phyloP scores from a whole-genome alignment of 2,797 vertebrate species.

The Brotula barbata region DNA sequence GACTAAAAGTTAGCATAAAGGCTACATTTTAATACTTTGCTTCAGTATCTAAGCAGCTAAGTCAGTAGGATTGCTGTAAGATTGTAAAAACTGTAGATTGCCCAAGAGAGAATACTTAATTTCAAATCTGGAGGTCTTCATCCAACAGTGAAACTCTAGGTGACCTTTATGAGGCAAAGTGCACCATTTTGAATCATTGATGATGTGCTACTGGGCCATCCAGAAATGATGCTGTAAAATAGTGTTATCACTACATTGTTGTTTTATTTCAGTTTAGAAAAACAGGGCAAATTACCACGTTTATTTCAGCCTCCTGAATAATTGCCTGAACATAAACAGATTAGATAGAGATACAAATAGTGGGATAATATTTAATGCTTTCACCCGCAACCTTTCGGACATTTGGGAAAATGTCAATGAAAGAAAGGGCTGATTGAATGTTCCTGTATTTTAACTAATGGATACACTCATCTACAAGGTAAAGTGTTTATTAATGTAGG shows the following conservation, averaged over 20 bases:
- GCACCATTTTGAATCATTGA: slow-evolving; percentile 69
- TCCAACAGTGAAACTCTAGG: slow-evolving; percentile 7
- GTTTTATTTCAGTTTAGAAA: slow-evolving; percentile 71
- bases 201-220: slow-evolving; percentile 59
- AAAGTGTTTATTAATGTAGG: slow-evolving; percentile 54
- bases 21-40: no score
- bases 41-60: no score
- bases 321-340: slow-evolving; percentile 78
- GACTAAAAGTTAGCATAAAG: no score
- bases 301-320: slow-evolving; percentile 71
- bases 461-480: slow-evolving; percentile 46
- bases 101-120: no score
- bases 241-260: slow-evolving; percentile 84
- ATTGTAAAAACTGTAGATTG: no score
- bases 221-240: slow-evolving; percentile 81
- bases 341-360: slow-evolving; percentile 60
- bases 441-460: slow-evolving; percentile 68
- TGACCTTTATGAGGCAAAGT: slow-evolving; percentile 45
- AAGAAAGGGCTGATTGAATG: slow-evolving; percentile 73
- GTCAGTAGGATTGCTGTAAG: no score
- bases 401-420: slow-evolving; percentile 81
- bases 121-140: neutral
- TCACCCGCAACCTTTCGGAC: slow-evolving; percentile 75
- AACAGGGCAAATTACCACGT: slow-evolving; percentile 62
- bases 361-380: slow-evolving; percentile 63